phyloP scores from a whole-genome alignment of 2,113 vertebrate genomes.

The Ploceus nigricollis region DNA sequence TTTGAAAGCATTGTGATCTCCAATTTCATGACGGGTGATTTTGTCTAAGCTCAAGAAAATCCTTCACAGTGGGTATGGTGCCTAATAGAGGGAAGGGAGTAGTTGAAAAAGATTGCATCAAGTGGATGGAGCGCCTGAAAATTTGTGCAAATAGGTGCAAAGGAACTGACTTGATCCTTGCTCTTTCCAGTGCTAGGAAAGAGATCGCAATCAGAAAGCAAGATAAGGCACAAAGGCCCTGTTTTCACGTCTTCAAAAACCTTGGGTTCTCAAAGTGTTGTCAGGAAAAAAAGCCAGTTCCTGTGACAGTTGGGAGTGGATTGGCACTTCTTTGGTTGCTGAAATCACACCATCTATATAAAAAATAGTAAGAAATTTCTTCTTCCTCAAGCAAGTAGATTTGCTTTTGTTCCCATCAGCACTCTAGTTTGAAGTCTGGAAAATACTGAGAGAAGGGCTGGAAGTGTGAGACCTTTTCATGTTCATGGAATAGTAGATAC shows the following conservation, averaged over 20 bases:
- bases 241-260: neutral
- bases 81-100: neutral
- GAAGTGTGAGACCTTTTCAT: neutral
- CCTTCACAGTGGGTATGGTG: neutral
- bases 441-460: neutral
- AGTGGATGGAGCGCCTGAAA: neutral
- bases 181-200: neutral
- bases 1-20: neutral
- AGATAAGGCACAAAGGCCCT: neutral
- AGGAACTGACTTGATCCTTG: neutral
- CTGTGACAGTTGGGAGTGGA: neutral
- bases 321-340: neutral
- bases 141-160: neutral
- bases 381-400: neutral
- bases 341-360: slow-evolving; percentile 9
- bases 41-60: neutral
- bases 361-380: slow-evolving; percentile 12
- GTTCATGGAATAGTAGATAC: neutral
- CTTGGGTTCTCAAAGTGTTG: neutral
- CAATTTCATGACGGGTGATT: neutral
- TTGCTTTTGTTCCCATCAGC: neutral
- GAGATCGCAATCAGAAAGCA: neutral
- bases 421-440: neutral
- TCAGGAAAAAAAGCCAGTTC: neutral
- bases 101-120: neutral